A percentile compares a stretch with the other conserved stretches of the same genome.
Evolutionary conservation across 2,888 invertebrate species (phyloP).

Genomic region (Dromius quadrimaculatus): DNA sequence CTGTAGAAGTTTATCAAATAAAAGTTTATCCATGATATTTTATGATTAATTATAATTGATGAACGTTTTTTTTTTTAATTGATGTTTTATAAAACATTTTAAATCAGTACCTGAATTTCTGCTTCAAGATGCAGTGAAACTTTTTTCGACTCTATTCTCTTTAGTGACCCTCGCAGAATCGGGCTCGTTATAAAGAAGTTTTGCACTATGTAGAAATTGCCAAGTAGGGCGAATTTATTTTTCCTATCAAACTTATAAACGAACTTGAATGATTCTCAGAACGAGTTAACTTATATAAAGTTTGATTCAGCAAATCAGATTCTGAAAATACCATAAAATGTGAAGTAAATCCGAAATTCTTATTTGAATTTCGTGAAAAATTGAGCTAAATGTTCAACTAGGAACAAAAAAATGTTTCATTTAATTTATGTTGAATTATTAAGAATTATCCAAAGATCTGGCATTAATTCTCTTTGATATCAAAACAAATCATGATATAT

Average conservation of each 20-base stretch:
- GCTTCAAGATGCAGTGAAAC: neutral
- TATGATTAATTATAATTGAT: too few relatives aligned
- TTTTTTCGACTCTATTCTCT: neutral
- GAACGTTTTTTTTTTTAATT: too few relatives aligned
- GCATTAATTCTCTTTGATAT: slow-evolving; percentile 16
- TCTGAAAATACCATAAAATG: slow-evolving; percentile 25
- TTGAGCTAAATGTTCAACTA: neutral
- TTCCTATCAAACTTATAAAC: slow-evolving; percentile 26
- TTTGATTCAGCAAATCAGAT: slow-evolving; percentile 36
- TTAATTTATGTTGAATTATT: too few relatives aligned
- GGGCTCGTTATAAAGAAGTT: slow-evolving; percentile 6
- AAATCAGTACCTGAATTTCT: too few relatives aligned
- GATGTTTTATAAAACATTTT: too few relatives aligned
- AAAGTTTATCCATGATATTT: too few relatives aligned
- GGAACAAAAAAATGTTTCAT: neutral
- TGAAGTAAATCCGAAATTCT: neutral
- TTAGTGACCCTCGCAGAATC: neutral
- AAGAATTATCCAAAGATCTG: too few relatives aligned
- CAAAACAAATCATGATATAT: too few relatives aligned
- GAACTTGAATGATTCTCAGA: slow-evolving; percentile 14
- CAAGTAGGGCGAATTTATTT: slow-evolving; percentile 15
- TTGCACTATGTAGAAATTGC: neutral
- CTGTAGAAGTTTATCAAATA: too few relatives aligned
- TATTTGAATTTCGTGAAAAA: slow-evolving; percentile 2
- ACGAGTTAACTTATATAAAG: slow-evolving; percentile 34